These are phyloP conservation scores for Setophaga coronata DNA, from an alignment of 2,113 vertebrate species.

Conservation along the genomic window DNA sequence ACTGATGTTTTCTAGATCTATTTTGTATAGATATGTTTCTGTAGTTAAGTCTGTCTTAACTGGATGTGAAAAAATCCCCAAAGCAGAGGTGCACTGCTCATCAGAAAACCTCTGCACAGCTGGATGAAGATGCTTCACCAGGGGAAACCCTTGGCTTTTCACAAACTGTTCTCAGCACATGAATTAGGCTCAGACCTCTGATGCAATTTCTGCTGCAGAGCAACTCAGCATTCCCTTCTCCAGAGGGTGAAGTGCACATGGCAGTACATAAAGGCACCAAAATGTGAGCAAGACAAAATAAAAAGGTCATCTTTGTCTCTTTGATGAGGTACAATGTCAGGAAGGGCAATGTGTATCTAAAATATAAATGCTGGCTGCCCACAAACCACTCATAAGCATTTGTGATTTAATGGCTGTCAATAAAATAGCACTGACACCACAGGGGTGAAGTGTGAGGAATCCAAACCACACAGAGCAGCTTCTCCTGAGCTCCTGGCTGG, in stretches of 20 bases:
- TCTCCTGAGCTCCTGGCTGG: background rate
- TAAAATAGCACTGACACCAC: background rate
- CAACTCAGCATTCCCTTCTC: background rate
- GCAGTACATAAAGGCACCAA: background rate
- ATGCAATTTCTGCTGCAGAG: background rate
- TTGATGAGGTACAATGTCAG: background rate
- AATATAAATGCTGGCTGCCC: conserved; percentile 5
- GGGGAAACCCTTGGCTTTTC: background rate
- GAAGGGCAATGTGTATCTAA: background rate
- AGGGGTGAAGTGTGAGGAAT: background rate
- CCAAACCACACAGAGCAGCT: background rate
- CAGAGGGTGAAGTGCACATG: background rate
- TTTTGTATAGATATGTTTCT: background rate
- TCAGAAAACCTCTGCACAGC: background rate
- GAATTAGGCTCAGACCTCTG: background rate
- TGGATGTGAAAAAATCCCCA: background rate
- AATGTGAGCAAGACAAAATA: background rate
- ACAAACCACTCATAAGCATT: background rate
- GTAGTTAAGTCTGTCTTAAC: background rate
- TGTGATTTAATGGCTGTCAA: background rate
- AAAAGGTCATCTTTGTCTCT: conserved; percentile 5
- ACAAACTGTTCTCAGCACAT: background rate
- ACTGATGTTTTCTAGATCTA: background rate
- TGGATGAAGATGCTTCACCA: background rate
- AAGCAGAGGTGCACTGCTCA: background rate